Conservation (phyloP, 2,888 invertebrate species). For the Polyommatus iphigenia region DNA sequence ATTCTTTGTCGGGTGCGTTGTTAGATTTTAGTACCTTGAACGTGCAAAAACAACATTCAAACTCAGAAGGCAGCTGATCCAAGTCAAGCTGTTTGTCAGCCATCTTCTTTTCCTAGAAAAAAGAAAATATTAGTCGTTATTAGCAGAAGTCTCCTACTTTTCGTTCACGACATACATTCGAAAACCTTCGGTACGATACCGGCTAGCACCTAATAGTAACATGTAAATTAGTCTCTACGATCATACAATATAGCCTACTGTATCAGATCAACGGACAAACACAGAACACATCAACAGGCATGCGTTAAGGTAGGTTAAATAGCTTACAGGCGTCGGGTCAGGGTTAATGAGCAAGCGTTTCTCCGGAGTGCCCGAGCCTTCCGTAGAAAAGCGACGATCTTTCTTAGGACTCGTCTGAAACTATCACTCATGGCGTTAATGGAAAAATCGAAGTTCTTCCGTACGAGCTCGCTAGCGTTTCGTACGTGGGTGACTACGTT, state of each 20-base stretch:
- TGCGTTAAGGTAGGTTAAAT: constrained; percentile 39
- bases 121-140: constrained; percentile 65
- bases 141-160: constrained; percentile 37
- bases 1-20: constrained; percentile 34
- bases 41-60: constrained; percentile 98
- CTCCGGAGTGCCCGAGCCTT: constrained; percentile 72
- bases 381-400: constrained; percentile 73
- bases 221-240: neutral
- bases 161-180: constrained; percentile 4
- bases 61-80: constrained; percentile 96
- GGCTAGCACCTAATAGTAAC: neutral
- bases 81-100: constrained; percentile 87
- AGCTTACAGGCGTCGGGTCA: constrained; percentile 76
- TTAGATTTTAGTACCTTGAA: constrained; percentile 89
- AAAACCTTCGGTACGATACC: neutral
- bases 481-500: neutral
- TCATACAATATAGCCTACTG: constrained; percentile 16
- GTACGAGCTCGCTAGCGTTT: constrained; percentile 30
- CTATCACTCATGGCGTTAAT: constrained; percentile 66
- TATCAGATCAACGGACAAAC: constrained; percentile 20
- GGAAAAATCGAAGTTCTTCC: constrained; percentile 45
- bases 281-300: constrained; percentile 36
- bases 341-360: constrained; percentile 78
- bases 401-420: constrained; percentile 76
- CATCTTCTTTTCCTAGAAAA: constrained; percentile 85